These are phyloP conservation scores for Suncus etruscus DNA, from an alignment of 2,113 vertebrate species.

Conservation along the genomic window DNA sequence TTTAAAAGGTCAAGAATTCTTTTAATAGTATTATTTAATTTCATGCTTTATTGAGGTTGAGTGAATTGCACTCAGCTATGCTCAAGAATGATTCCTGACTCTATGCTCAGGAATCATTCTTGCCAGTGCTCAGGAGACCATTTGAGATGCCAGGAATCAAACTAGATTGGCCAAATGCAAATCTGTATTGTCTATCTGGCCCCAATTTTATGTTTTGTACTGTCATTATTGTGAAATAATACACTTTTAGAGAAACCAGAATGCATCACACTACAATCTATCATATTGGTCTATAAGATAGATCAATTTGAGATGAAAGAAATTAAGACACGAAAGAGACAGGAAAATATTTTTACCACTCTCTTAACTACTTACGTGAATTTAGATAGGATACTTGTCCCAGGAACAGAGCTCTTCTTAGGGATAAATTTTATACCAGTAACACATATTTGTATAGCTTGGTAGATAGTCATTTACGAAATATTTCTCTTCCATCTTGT, in stretches of 20 bases:
- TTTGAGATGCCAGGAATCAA: too few species aligned
- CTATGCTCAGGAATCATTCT: too few species aligned
- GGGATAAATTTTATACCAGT: neutral
- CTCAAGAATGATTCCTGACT: too few species aligned
- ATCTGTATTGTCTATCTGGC: too few species aligned
- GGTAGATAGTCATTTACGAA: neutral
- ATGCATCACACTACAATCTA: neutral
- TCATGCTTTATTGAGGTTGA: neutral
- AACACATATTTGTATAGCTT: neutral
- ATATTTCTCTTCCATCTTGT: neutral
- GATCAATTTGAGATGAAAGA: neutral
- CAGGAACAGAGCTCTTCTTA: neutral
- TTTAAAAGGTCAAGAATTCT: too few species aligned
- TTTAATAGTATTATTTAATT: slow-evolving; percentile 17
- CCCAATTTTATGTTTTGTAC: neutral
- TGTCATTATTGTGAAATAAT: neutral
- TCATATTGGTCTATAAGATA: neutral
- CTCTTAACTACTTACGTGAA: neutral
- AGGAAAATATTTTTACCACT: neutral
- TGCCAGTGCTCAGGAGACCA: too few species aligned
- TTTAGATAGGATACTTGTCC: neutral
- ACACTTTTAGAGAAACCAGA: neutral
- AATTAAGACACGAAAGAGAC: neutral
- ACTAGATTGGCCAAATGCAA: too few species aligned
- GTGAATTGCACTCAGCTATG: too few species aligned